These are phyloP conservation scores for Mormyrops attenuatus DNA, from an alignment of 2,797 vertebrate genomes.

Conservation along the genomic window DNA sequence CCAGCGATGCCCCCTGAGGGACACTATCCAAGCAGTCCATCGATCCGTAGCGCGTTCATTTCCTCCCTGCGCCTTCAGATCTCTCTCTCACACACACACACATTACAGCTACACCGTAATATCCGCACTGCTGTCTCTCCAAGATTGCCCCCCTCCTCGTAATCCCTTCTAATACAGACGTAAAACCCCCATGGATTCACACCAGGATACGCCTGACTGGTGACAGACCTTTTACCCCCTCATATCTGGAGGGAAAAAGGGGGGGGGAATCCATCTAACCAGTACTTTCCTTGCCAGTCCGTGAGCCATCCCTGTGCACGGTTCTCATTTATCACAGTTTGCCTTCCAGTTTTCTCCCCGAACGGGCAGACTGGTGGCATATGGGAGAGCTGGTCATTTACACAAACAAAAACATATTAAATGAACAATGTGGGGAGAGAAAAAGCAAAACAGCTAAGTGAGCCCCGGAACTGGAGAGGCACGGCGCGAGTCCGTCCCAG, in stretches of 20 bases:
- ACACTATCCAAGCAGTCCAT: constrained; percentile 3
- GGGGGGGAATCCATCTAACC: background rate
- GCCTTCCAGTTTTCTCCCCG: background rate
- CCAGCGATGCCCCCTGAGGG: background rate
- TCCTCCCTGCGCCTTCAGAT: background rate
- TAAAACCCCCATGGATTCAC: background rate
- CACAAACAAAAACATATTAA: background rate
- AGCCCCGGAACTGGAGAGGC: background rate
- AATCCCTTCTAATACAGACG: constrained; percentile 1
- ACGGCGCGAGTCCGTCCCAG: background rate
- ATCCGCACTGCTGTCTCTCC: background rate
- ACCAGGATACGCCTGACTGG: background rate
- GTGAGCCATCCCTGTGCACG: background rate
- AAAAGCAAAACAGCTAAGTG: background rate
- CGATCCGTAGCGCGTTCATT: background rate
- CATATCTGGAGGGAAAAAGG: background rate
- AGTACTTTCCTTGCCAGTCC: background rate
- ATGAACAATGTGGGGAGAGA: background rate
- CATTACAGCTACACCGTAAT: background rate
- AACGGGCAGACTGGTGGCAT: background rate
- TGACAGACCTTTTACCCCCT: background rate
- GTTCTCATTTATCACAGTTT: background rate
- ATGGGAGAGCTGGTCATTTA: background rate
- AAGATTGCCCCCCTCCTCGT: background rate
- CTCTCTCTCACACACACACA: background rate